Percentiles rank a stretch among this genome's conserved stretches.
Conservation (phyloP, 2,797 vertebrate genomes). For the Syngnathus acus region DNA sequence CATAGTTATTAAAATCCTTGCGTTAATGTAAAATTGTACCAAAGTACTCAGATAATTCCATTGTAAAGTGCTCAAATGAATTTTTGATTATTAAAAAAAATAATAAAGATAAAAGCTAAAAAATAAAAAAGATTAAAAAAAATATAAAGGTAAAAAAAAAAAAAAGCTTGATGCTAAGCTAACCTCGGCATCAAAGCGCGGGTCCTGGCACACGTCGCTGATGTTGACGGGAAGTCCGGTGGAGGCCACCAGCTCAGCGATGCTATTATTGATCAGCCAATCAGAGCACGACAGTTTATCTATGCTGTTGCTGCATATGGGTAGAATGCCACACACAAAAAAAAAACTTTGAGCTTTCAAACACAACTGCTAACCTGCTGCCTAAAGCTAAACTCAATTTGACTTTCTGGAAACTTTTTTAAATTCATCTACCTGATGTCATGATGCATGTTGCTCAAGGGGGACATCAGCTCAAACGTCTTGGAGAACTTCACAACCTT, state of each 20-base stretch:
- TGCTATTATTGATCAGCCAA: conserved; percentile 82
- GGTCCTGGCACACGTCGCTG: conserved; percentile 78
- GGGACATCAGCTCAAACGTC: conserved; percentile 94
- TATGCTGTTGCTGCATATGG: conserved; percentile 60
- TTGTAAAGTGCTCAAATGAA: background rate
- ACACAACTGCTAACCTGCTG: background rate
- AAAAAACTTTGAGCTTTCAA: background rate
- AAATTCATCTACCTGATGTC: conserved; percentile 77
- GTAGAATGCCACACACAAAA: conserved; percentile 31
- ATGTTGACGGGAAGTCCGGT: conserved; percentile 78
- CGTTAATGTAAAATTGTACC: background rate
- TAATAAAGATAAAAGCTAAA: no score
- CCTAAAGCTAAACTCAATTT: no score
- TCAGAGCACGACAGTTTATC: conserved; percentile 77
- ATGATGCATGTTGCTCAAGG: conserved; percentile 85
- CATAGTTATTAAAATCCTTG: background rate
- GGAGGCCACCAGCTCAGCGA: conserved; percentile 78
- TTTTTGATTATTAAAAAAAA: background rate
- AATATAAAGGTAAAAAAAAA: no score
- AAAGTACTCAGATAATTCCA: background rate
- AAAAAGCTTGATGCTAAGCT: background rate
- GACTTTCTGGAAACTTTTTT: no score
- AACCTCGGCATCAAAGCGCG: conserved; percentile 76
- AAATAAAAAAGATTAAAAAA: no score
- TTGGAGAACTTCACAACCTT: conserved; percentile 99